phyloP scores from a whole-genome alignment of 1,140 invertebrate species.

The Diuraphis noxia region DNA sequence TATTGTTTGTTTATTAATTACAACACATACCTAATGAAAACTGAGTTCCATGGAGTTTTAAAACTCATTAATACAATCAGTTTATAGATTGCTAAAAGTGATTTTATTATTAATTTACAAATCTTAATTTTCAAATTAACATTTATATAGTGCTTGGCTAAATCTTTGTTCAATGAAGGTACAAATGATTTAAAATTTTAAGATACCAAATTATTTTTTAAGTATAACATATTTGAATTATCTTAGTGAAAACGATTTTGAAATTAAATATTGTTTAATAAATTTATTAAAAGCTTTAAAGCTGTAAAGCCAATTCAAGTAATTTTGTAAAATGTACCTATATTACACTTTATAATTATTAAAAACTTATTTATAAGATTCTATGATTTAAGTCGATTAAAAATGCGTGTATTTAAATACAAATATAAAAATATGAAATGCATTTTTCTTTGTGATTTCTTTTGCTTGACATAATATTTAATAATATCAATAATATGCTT shows the following conservation, averaged over 20 bases:
- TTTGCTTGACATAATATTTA: background rate
- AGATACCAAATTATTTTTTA: background rate
- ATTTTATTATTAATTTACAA: background rate
- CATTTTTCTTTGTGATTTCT: background rate
- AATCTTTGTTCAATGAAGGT: background rate
- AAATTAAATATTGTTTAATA: background rate
- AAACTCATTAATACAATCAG: background rate
- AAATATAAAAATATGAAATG: no score
- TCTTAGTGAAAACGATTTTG: background rate
- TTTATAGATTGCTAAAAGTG: background rate
- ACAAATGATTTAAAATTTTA: background rate
- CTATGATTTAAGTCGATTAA: background rate
- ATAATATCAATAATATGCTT: background rate
- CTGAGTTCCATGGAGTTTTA: background rate
- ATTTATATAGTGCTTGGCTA: background rate
- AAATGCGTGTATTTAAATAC: background rate
- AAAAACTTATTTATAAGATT: no score
- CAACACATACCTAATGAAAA: background rate
- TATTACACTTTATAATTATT: background rate
- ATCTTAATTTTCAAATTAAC: background rate
- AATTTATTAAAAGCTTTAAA: no score
- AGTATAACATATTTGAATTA: background rate
- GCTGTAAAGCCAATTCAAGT: background rate
- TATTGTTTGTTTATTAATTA: no score
- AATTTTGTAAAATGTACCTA: background rate